Conservation (phyloP, 2,888 invertebrate genomes). For the Lomographa bimaculata region DNA sequence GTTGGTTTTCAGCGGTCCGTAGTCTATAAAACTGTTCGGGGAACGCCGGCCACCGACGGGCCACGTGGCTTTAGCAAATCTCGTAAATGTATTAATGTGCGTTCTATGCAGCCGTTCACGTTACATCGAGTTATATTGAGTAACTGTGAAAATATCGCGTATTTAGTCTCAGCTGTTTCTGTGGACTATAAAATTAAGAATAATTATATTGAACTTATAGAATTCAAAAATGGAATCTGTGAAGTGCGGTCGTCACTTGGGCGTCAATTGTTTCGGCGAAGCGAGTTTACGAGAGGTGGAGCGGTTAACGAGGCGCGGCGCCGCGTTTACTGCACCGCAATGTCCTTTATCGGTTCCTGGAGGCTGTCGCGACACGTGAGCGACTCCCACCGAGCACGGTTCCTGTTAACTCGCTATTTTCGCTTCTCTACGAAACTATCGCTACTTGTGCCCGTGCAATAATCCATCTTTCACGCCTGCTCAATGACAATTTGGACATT, state of each 20-base stretch:
- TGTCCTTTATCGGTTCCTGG: constrained; percentile 78
- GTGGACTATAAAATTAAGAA: too few species aligned
- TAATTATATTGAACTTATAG: too few species aligned
- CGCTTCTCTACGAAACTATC: constrained; percentile 68
- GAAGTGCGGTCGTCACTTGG: constrained; percentile 7
- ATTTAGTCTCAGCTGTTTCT: too few species aligned
- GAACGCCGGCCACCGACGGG: constrained; percentile 59
- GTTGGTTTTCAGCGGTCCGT: constrained; percentile 75
- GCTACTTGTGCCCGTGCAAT: constrained; percentile 50
- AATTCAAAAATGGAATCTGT: constrained; percentile 6
- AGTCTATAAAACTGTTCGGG: constrained; percentile 74
- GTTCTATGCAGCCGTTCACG: constrained; percentile 7
- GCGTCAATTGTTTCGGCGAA: constrained; percentile 70
- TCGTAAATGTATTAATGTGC: constrained; percentile 30
- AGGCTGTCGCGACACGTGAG: constrained; percentile 70
- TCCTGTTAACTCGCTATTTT: constrained; percentile 76
- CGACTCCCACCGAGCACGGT: constrained; percentile 69
- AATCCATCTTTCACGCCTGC: constrained; percentile 63
- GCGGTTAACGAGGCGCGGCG: constrained; percentile 73
- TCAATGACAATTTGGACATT: constrained; percentile 59
- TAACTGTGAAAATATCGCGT: too few species aligned
- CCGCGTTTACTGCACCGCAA: constrained; percentile 60
- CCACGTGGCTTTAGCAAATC: constrained; percentile 31
- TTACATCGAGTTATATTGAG: background rate
- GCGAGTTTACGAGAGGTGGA: constrained; percentile 67